A percentile compares a stretch with the other conserved stretches of the same genome.
These are phyloP conservation scores for Raphicerus campestris DNA, from an alignment of 2,113 vertebrate species.

Conservation along the genomic window DNA sequence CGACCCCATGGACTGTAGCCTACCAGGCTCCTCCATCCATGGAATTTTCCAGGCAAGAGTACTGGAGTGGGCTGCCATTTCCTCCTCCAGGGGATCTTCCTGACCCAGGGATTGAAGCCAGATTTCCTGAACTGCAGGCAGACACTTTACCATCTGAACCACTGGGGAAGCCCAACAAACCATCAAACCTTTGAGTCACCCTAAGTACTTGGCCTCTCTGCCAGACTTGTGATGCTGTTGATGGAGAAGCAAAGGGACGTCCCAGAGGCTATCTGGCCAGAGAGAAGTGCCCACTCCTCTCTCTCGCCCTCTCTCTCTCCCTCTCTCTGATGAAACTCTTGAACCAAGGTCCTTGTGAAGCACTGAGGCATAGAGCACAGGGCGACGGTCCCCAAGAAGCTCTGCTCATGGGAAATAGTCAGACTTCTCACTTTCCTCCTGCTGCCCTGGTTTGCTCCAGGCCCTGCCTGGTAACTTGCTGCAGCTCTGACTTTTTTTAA, in stretches of 20 bases:
- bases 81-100: neutral
- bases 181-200: neutral
- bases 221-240: neutral
- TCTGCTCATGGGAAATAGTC: neutral
- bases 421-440: neutral
- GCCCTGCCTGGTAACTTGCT: neutral
- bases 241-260: neutral
- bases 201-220: neutral
- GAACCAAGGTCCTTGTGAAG: neutral
- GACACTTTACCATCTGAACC: neutral
- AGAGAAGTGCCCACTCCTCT: neutral
- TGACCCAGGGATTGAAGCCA: rapidly evolving
- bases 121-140: neutral
- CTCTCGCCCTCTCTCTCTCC: neutral
- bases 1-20: neutral
- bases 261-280: neutral
- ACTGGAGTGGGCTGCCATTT: neutral
- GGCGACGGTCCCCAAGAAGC: neutral
- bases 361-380: neutral
- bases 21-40: neutral
- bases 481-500: neutral
- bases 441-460: neutral
- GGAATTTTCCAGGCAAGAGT: neutral
- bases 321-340: neutral
- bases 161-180: neutral